phyloP scores from a whole-genome alignment of 2,797 vertebrate species.

The Mormyrops boulengeri region DNA sequence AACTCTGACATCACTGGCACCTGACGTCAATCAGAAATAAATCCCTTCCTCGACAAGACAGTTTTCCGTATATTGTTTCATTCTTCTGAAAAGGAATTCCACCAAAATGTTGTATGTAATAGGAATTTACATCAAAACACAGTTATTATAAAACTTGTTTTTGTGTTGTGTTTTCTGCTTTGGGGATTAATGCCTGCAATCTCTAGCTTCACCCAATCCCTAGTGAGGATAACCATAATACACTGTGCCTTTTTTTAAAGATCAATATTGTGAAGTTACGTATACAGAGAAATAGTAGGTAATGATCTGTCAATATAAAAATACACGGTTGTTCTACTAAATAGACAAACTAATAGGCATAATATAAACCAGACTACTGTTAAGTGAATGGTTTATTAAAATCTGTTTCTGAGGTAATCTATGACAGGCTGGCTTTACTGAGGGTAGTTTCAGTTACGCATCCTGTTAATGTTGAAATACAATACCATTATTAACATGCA shows the following conservation, averaged over 20 bases:
- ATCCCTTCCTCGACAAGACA: background rate
- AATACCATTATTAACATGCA: background rate
- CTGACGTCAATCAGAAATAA: background rate
- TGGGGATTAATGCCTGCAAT: background rate
- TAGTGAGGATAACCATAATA: background rate
- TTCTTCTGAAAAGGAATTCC: background rate
- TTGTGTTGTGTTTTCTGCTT: background rate
- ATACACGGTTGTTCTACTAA: background rate
- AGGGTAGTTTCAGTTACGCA: background rate
- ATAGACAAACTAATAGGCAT: background rate
- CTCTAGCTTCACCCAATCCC: background rate
- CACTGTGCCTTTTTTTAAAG: background rate
- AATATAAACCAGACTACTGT: background rate
- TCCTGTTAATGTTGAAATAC: background rate
- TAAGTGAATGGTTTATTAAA: background rate
- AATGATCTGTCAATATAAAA: background rate
- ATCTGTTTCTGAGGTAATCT: background rate
- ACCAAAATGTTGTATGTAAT: background rate
- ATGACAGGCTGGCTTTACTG: background rate
- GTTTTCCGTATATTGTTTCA: background rate
- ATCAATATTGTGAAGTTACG: background rate
- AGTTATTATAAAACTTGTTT: background rate
- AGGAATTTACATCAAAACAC: background rate
- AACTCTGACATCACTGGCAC: background rate
- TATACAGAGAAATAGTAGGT: background rate